phyloP scores from a whole-genome alignment of 2,797 vertebrate genomes.

The Mycteria americana region DNA sequence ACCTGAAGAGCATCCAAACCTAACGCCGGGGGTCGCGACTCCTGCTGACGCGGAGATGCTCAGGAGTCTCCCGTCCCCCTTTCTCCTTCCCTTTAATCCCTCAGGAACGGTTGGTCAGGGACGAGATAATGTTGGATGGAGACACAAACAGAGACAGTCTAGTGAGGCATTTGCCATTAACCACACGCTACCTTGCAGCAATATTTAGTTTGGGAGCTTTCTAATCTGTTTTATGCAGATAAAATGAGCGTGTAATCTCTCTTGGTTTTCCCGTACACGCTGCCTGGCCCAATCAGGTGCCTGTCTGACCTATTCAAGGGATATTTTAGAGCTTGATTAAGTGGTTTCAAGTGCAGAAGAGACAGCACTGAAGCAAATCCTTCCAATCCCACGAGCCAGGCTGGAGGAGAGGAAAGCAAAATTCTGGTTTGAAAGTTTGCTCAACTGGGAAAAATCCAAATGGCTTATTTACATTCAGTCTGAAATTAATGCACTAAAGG shows the following conservation, averaged over 20 bases:
- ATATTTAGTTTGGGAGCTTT: not conserved
- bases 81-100: not conserved
- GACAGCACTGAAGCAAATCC: not conserved
- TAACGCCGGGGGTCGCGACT: rapidly evolving
- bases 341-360: not conserved
- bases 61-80: not conserved
- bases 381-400: not conserved
- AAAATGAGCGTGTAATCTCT: not conserved
- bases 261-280: not conserved
- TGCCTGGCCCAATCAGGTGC: not conserved
- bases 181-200: not conserved
- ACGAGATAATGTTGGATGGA: not conserved
- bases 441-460: not conserved
- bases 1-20: not conserved
- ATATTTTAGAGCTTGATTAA: not conserved
- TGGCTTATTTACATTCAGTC: not conserved
- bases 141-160: not conserved
- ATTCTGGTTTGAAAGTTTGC: not conserved
- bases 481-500: not conserved
- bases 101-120: not conserved
- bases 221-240: not conserved
- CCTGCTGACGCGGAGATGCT: not conserved
- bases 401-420: not conserved
- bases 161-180: not conserved
- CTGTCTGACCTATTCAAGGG: not conserved